These are phyloP conservation scores for Sylvia atricapilla DNA, from an alignment of 2,113 vertebrate genomes.

Conservation along the genomic window DNA sequence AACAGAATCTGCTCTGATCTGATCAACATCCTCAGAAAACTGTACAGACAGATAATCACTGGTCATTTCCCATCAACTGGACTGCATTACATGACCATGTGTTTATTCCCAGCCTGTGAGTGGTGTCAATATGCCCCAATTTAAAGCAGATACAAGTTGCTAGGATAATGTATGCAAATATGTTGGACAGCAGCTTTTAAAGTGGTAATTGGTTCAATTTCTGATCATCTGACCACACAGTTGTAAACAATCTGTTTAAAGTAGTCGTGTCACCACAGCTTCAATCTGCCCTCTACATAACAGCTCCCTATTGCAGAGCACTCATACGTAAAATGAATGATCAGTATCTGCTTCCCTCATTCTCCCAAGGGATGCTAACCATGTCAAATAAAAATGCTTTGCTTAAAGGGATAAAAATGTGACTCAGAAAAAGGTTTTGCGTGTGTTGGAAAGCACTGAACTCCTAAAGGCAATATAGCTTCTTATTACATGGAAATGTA, in stretches of 20 bases:
- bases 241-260: conserved; percentile 7
- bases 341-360: not conserved
- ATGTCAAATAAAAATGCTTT: not conserved
- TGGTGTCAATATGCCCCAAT: not conserved
- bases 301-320: not conserved
- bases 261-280: not conserved
- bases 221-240: not conserved
- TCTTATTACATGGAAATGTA: not conserved
- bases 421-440: not conserved
- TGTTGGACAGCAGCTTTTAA: not conserved
- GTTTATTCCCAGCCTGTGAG: not conserved
- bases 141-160: not conserved
- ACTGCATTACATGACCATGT: not conserved
- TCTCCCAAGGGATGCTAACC: not conserved
- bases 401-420: not conserved
- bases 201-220: not conserved
- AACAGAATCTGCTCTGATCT: not conserved
- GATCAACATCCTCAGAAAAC: not conserved
- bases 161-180: not conserved
- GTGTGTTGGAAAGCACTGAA: not conserved
- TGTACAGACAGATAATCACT: not conserved
- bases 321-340: conserved; percentile 11
- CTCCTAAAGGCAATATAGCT: not conserved
- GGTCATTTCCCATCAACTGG: not conserved
- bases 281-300: conserved; percentile 18